Base-by-base conservation (phyloP, 2,113 vertebrate genomes). In the Ranitomeya variabilis region DNA sequence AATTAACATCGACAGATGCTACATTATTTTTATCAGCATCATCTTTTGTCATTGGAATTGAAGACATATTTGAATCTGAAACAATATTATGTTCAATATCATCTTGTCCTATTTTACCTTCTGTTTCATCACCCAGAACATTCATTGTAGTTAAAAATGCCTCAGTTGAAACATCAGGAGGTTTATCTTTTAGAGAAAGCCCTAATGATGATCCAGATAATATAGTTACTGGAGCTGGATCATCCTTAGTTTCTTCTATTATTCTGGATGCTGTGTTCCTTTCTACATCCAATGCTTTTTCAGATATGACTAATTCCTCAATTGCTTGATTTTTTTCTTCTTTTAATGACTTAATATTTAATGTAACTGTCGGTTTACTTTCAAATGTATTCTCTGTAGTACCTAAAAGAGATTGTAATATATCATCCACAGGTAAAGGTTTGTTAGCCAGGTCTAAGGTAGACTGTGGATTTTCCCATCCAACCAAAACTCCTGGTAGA, bases 91-190 rank as follows among this genome's bases (percentile, higher is more conserved):
- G 45, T 13, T 78, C 93, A 74, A 89, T 73, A 91, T 67, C 80
- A 19, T 94, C 94, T 67, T 92, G 91, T 31, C 95, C 93, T 0
- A 78, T 88, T 83, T 94, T 95, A 74, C 91, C 62, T 51, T 89
- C 91, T 64, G 19, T 92, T 87, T 95, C 94, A 90, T 93, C 92
- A 91, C 85, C 89, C 54, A 94, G 92, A 21, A 89, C 92, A 92
- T 96, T 96, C 85, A 94, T 93, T 91, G 95, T 96, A 59, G 96
- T 94, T 91, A 99, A 94, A 93, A 97, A 98, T 1, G 93, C 95
- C 91, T 98, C 97, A 31, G 98, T 99, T 54, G 98, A 97, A 91
- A 98, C 96, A 93, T 98, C 97, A 90, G 97, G 96, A 87, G 97
- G 97, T 91, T 99, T 99, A 90, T 97, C 97, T 92, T 96, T 98